These are phyloP conservation scores for Hipparchia sbordonii DNA, from an alignment of 2,888 invertebrate species.

Conservation along the genomic window DNA sequence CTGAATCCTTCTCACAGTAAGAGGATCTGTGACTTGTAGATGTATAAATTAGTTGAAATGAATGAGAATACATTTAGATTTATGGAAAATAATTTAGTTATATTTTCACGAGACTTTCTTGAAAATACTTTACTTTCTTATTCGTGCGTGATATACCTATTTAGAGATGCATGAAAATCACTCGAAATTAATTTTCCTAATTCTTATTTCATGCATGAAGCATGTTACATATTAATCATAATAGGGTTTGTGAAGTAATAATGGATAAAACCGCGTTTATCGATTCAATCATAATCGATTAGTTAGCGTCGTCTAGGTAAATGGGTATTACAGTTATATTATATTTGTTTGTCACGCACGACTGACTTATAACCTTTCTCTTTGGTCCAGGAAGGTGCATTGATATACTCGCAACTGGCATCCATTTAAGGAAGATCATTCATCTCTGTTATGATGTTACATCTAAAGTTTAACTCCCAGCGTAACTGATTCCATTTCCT, in stretches of 20 bases:
- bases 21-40: too few relatives aligned
- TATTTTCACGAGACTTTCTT: too few relatives aligned
- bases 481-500: not conserved
- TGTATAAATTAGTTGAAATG: too few relatives aligned
- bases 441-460: not conserved
- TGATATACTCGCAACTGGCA: constrained; percentile 2
- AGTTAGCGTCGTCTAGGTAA: constrained; percentile 1
- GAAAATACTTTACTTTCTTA: too few relatives aligned
- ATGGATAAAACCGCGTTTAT: not conserved
- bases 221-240: not conserved
- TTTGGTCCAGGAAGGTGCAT: constrained; percentile 3
- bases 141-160: too few relatives aligned
- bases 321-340: constrained; percentile 6
- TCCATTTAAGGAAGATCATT: constrained; percentile 15
- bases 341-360: constrained; percentile 3
- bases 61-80: too few relatives aligned
- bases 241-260: not conserved
- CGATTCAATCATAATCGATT: constrained; percentile 11
- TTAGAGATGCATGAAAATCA: too few relatives aligned
- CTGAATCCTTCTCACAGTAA: too few relatives aligned
- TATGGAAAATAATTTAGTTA: too few relatives aligned
- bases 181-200: not conserved
- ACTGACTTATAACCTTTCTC: constrained; percentile 13
- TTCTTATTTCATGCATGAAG: not conserved
- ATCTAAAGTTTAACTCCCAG: not conserved